Evolutionary conservation across 2,797 vertebrate species (phyloP).

Genomic region (Gallinago nigripennis): DNA sequence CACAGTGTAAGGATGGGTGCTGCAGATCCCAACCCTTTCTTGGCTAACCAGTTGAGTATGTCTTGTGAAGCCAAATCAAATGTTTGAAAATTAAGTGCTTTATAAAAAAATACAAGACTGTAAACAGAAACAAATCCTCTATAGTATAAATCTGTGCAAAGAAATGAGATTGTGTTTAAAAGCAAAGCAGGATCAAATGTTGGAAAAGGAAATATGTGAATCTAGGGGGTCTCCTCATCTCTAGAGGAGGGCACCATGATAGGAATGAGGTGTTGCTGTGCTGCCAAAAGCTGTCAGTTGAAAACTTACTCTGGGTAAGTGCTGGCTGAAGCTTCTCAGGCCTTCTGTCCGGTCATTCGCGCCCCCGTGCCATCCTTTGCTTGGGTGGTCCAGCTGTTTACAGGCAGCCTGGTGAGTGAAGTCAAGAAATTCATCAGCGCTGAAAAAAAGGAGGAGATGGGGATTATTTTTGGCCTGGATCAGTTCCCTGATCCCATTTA

Average conservation of each 20-base stretch:
- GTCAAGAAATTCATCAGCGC: background rate
- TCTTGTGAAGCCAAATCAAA: background rate
- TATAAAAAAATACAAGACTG: background rate
- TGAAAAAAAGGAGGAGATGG: background rate
- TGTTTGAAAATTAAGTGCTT: background rate
- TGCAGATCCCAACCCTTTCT: background rate
- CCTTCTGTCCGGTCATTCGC: background rate
- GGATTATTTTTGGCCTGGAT: conserved; percentile 15
- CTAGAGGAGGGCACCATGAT: background rate
- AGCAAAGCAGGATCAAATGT: background rate
- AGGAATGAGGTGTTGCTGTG: background rate
- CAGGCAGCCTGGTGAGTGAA: conserved; percentile 26
- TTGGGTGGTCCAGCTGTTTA: conserved; percentile 66
- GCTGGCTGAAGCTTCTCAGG: background rate
- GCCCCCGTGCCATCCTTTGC: background rate
- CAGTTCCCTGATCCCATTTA: background rate
- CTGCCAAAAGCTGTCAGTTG: background rate
- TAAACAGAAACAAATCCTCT: background rate
- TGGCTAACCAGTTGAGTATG: background rate
- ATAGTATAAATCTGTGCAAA: background rate
- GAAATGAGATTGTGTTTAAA: background rate
- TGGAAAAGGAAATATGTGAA: background rate
- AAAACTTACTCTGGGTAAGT: background rate
- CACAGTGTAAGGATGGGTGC: background rate
- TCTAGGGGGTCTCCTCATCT: background rate